Evolutionary conservation across 1,140 invertebrate genomes (phyloP).

Genomic region (Nilaparvata lugens): DNA sequence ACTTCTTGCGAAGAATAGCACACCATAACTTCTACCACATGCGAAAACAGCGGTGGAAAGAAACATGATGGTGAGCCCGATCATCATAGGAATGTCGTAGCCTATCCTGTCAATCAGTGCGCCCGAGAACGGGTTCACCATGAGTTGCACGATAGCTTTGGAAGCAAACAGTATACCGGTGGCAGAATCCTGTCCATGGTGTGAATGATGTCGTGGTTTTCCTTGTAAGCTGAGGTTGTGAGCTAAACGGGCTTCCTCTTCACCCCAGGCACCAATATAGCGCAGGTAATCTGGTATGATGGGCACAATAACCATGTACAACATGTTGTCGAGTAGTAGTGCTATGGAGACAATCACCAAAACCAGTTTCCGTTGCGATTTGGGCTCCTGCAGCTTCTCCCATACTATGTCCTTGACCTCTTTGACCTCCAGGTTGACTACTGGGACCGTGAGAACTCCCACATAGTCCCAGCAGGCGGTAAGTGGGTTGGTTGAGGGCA

Average conservation of each 20-base stretch:
- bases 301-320: slow-evolving; percentile 99
- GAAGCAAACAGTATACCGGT: slow-evolving; percentile 96
- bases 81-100: slow-evolving; percentile 99
- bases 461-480: slow-evolving; percentile 31
- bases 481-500: slow-evolving; percentile 14
- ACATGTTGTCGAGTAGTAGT: slow-evolving; percentile 93
- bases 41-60: slow-evolving; percentile 97
- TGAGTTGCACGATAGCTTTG: slow-evolving; percentile 96
- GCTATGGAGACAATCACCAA: slow-evolving; percentile 96
- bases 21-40: slow-evolving; percentile 87
- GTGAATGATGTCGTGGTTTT: slow-evolving; percentile 46
- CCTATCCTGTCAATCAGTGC: slow-evolving; percentile 97
- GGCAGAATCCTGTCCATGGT: slow-evolving; percentile 90
- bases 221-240: slow-evolving; percentile 23
- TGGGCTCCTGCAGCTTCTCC: slow-evolving; percentile 83
- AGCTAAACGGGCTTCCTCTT: slow-evolving; percentile 37
- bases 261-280: slow-evolving; percentile 75
- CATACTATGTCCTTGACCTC: slow-evolving; percentile 78
- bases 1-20: slow-evolving; percentile 95
- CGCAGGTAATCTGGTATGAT: slow-evolving; percentile 95
- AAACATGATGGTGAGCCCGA: slow-evolving; percentile 96
- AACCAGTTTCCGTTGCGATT: slow-evolving; percentile 80
- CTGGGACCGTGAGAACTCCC: slow-evolving; percentile 42
- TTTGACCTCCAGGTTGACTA: slow-evolving; percentile 74
- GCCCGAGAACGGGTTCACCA: slow-evolving; percentile 97